Evolutionary conservation across 2,113 vertebrate species (phyloP).

Genomic region (Rhagologus leucostigma): DNA sequence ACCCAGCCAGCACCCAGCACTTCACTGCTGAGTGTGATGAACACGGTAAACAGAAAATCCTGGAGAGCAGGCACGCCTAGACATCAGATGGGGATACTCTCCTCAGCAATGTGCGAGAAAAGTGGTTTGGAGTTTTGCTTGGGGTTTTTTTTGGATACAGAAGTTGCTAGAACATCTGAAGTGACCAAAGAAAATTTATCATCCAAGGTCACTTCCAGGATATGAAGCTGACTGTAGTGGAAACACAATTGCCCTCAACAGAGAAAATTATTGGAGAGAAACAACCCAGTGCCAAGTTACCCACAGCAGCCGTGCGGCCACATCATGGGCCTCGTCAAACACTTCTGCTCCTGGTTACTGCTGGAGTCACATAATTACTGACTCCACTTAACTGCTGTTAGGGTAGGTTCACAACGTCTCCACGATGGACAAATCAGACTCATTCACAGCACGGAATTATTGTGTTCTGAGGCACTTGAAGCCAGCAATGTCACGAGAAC

Average conservation of each 20-base stretch:
- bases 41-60: rapidly evolving
- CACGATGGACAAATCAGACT: not conserved
- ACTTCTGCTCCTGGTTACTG: not conserved
- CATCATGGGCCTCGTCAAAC: rapidly evolving
- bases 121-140: not conserved
- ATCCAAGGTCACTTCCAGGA: not conserved
- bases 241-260: not conserved
- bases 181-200: not conserved
- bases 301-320: not conserved
- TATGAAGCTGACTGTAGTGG: not conserved
- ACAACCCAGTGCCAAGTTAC: not conserved
- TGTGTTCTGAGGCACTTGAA: not conserved
- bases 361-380: not conserved
- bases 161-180: not conserved
- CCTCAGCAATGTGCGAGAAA: not conserved
- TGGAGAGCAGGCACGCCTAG: not conserved
- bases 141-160: not conserved
- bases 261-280: not conserved
- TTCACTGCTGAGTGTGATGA: not conserved
- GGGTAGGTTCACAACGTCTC: rapidly evolving
- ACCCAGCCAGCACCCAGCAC: not conserved
- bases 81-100: not conserved
- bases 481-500: not conserved
- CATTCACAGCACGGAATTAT: not conserved
- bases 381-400: rapidly evolving